phyloP scores from a whole-genome alignment of 2,113 vertebrate species.

The Phocoena sinus region DNA sequence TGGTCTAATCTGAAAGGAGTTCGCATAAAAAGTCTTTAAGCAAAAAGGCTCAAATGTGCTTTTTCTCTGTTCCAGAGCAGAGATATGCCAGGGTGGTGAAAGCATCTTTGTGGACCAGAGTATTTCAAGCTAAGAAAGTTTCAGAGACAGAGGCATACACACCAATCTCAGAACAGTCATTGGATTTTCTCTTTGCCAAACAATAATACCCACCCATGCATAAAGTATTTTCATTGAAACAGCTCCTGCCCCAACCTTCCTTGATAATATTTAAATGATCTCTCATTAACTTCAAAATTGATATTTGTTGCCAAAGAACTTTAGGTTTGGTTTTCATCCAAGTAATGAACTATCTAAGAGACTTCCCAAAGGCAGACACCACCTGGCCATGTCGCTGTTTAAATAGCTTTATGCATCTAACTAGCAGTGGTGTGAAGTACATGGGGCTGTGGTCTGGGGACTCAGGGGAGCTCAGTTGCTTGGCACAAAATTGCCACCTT shows the following conservation, averaged over 20 bases:
- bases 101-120: neutral
- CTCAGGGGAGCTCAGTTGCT: neutral
- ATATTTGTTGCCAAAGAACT: neutral
- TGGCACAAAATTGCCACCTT: neutral
- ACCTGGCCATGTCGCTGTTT: neutral
- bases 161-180: too few relatives aligned
- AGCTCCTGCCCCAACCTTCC: neutral
- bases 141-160: neutral
- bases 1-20: neutral
- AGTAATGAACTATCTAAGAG: neutral
- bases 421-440: neutral
- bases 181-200: neutral
- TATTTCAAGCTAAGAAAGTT: neutral
- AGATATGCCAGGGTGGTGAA: neutral
- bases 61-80: neutral
- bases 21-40: neutral
- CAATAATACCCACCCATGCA: neutral
- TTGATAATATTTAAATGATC: neutral
- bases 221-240: neutral
- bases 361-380: neutral
- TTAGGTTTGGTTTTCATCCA: neutral
- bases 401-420: neutral
- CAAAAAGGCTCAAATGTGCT: neutral
- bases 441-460: neutral
- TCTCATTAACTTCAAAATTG: neutral